Evolutionary conservation across 2,888 invertebrate genomes (phyloP), one percentile per base, ranked within the genome.

Genomic region (Biston stratarius): DNA sequence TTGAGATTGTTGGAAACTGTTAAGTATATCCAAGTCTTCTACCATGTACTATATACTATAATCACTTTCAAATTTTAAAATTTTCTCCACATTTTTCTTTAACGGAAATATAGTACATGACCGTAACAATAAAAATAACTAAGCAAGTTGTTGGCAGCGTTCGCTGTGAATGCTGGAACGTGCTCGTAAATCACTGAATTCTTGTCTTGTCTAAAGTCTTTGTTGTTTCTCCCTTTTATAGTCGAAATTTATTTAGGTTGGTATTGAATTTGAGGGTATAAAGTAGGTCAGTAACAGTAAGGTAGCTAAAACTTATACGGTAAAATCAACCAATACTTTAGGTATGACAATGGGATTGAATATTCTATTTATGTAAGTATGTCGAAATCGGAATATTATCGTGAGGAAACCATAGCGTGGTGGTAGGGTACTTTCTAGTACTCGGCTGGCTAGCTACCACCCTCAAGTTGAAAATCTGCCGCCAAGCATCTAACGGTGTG

Each of bases 101-200:
- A 11, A 57, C 15, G n/a, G 59, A 57, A 69, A 71, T 74, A 70
- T 56, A 74, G 76, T 69, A 44, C 55, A 68, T 57, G 62, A 73
- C 70, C 72, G 69, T 68, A 74, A 79, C 74, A 79, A 78, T 74
- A 79, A 76, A 82, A 80, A 75, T 76, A 77, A 77, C 69, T 75
- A 74, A 72, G 76, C 73, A 76, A 76, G 74, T 72, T 70, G 71
- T 77, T 78, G 80, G 82, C 82, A 77, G 74, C 71, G 73, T 73
- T 69, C 77, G 77, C 77, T 74, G 76, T 70, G 71, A 71, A 74
- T 74, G 74, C 67, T 57, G 57, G 65, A 59, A 70, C 77, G 75
- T 47, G 36, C 58, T 24, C 58, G 58, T 87, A 88, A 87, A 89
- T 88, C 86, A 88, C 80, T 70, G 77, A 77, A 73, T 77, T 80